Evolutionary conservation across 2,888 invertebrate species (phyloP).

Genomic region (Cataglyphis livida): DNA sequence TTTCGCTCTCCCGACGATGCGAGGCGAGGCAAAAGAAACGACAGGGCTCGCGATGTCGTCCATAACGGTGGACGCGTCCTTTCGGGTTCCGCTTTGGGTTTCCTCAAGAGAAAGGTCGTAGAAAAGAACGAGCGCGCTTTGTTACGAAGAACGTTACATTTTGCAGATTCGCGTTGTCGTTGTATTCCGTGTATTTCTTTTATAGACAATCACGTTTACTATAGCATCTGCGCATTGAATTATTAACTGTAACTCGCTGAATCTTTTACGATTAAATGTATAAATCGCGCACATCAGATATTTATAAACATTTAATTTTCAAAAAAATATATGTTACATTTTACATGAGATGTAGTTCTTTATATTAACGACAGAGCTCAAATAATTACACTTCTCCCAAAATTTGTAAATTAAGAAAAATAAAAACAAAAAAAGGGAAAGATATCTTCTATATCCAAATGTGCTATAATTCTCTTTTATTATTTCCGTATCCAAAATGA

Average conservation of each 20-base stretch:
- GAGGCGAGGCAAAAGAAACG: slow-evolving; percentile 66
- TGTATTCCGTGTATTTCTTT: background rate
- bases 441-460: background rate
- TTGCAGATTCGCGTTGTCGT: slow-evolving; percentile 37
- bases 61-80: slow-evolving; percentile 48
- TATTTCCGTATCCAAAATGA: background rate
- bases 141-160: slow-evolving; percentile 42
- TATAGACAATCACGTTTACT: background rate
- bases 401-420: background rate
- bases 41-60: slow-evolving; percentile 45
- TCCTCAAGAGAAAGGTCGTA: slow-evolving; percentile 47
- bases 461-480: background rate
- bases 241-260: background rate
- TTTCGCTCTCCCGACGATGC: slow-evolving; percentile 38
- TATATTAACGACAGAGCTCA: background rate
- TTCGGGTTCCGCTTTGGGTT: slow-evolving; percentile 55
- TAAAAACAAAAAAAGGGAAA: background rate
- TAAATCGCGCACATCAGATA: background rate
- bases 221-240: slow-evolving; percentile 2
- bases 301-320: background rate
- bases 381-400: background rate
- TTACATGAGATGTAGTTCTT: background rate
- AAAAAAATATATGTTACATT: background rate
- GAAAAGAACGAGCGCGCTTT: slow-evolving; percentile 49
- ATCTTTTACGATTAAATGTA: background rate